Evolutionary conservation across 2,888 invertebrate genomes (phyloP).

Genomic region (Tenthredo notha): DNA sequence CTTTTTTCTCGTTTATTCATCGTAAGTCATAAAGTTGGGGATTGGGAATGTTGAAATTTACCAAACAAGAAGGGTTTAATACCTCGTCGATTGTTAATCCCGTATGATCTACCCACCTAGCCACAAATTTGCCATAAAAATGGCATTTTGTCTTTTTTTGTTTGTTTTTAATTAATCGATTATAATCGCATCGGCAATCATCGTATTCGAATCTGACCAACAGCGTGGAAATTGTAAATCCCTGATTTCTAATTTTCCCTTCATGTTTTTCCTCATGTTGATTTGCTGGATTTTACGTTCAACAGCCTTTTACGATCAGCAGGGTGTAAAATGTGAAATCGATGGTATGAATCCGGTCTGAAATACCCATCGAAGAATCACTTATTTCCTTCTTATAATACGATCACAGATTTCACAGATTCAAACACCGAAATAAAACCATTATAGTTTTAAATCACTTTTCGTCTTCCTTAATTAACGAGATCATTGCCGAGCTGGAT

Average conservation of each 20-base stretch:
- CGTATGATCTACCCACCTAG: not conserved
- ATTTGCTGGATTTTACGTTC: not conserved
- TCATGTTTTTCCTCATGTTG: not conserved
- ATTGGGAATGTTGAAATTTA: not conserved
- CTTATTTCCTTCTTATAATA: not conserved
- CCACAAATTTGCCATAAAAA: not conserved
- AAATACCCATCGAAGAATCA: constrained; percentile 7
- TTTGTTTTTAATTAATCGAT: not conserved
- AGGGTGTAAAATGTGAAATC: constrained; percentile 27
- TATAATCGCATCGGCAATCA: not conserved
- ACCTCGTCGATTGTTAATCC: not conserved
- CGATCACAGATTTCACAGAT: not conserved
- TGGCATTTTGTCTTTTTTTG: not conserved
- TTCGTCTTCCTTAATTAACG: not conserved
- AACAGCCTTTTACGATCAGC: constrained; percentile 18
- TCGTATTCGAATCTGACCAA: not conserved
- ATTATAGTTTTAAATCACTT: not conserved
- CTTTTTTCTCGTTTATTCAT: no score
- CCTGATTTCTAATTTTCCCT: not conserved
- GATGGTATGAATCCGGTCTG: constrained; percentile 4
- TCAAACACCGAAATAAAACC: not conserved
- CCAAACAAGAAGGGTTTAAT: constrained; percentile 18
- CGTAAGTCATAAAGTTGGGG: not conserved
- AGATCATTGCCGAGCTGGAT: not conserved
- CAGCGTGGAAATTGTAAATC: not conserved